Evolutionary conservation across 2,113 vertebrate genomes (phyloP).

Genomic region (Halcyon malimbica): DNA sequence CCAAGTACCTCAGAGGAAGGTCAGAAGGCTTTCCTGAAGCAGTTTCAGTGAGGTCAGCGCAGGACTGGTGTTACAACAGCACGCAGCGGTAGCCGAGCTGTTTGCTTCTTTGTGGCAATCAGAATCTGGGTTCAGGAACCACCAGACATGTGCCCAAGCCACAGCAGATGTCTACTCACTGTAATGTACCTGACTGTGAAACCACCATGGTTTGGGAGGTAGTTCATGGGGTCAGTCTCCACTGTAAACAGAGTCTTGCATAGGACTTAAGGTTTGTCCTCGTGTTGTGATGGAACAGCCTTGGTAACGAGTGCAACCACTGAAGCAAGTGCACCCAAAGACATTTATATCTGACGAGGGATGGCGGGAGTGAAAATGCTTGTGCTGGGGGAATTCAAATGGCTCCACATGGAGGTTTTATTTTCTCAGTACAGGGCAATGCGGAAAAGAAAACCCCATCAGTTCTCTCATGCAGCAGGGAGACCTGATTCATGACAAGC

Average conservation of each 20-base stretch:
- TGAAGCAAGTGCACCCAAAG: neutral
- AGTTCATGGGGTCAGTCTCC: neutral
- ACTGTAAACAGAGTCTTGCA: neutral
- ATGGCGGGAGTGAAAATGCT: neutral
- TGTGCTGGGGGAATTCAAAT: neutral
- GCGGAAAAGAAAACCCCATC: neutral
- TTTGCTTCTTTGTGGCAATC: neutral
- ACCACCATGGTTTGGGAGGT: fast-evolving
- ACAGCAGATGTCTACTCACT: neutral
- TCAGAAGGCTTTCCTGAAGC: neutral
- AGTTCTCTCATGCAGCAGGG: neutral
- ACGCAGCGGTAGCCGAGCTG: fast-evolving
- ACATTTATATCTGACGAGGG: neutral
- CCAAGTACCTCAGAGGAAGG: fast-evolving
- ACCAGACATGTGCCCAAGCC: neutral
- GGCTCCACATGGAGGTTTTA: neutral
- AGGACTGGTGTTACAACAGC: neutral
- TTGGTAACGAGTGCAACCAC: neutral
- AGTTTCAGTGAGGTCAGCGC: neutral
- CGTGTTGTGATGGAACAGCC: neutral
- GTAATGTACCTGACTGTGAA: fast-evolving
- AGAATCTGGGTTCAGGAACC: neutral
- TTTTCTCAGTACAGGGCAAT: neutral
- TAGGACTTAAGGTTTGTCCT: neutral
- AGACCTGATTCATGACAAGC: neutral